Percentiles rank a stretch among this genome's conserved stretches.
phyloP scores from a whole-genome alignment of 1,140 invertebrate species.

The Cydia pomonella region DNA sequence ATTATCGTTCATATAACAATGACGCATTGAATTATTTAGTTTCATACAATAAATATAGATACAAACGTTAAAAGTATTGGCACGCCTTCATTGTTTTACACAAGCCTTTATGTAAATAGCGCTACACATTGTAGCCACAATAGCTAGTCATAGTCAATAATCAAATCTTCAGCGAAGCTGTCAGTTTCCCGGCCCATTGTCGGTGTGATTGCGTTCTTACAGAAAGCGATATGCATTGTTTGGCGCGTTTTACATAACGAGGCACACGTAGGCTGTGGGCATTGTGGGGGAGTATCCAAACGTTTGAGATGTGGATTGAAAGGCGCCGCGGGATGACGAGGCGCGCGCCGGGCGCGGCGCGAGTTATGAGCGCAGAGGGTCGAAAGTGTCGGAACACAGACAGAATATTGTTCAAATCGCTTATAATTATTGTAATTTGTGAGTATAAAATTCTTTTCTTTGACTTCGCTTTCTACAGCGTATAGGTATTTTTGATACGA shows the following conservation, averaged over 20 bases:
- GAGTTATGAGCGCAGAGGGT: conserved; percentile 39
- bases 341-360: conserved; percentile 51
- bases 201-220: conserved; percentile 75
- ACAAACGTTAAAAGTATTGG: not conserved
- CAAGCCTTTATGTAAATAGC: conserved; percentile 9
- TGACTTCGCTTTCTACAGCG: no score
- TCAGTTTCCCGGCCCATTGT: conserved; percentile 64
- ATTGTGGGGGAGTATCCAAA: conserved; percentile 72
- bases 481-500: no score
- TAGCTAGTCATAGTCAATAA: not conserved
- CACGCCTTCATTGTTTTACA: conserved; percentile 22
- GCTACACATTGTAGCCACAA: not conserved
- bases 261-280: conserved; percentile 49
- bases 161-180: conserved; percentile 34
- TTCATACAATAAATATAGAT: not conserved
- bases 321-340: conserved; percentile 74
- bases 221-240: conserved; percentile 77
- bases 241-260: conserved; percentile 77
- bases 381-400: not conserved
- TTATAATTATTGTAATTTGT: no score
- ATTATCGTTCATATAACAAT: not conserved
- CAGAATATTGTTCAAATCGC: no score
- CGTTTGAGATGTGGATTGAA: conserved; percentile 72
- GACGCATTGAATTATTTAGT: not conserved
- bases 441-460: no score